These are phyloP conservation scores for Caenorhabditis imperialis DNA, from an alignment of 2,888 invertebrate genomes.

Conservation along the genomic window DNA sequence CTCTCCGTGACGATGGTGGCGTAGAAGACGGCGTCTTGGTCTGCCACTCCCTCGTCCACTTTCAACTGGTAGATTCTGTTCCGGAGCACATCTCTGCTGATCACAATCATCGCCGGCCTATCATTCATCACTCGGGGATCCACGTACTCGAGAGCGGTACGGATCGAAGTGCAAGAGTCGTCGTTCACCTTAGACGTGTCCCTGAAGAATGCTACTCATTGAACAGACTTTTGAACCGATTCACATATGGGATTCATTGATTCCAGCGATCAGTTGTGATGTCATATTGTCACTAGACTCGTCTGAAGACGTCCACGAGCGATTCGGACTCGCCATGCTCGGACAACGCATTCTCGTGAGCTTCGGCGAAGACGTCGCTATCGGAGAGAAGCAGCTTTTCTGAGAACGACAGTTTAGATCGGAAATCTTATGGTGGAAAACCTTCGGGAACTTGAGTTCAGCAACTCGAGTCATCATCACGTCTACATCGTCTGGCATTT, in stretches of 20 bases:
- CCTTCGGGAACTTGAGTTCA: slow-evolving; percentile 28
- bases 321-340: background rate
- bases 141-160: slow-evolving; percentile 27
- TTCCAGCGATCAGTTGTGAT: slow-evolving; percentile 5
- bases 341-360: slow-evolving; percentile 34
- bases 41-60: background rate
- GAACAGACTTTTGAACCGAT: background rate
- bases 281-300: slow-evolving; percentile 35
- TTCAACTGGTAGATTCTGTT: slow-evolving; percentile 5
- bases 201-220: background rate
- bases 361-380: slow-evolving; percentile 36
- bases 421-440: too few species aligned
- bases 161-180: slow-evolving; percentile 3
- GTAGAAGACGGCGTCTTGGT: slow-evolving; percentile 14
- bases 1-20: slow-evolving; percentile 22
- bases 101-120: background rate
- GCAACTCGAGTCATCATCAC: slow-evolving; percentile 14
- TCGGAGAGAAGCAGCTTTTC: slow-evolving; percentile 22
- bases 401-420: too few species aligned
- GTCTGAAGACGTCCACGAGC: slow-evolving; percentile 18
- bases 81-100: slow-evolving; percentile 9
- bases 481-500: slow-evolving; percentile 10
- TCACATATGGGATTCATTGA: slow-evolving; percentile 37
- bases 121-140: slow-evolving; percentile 3
- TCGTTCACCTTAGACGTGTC: background rate